Percentiles rank a stretch among this genome's conserved stretches.
Evolutionary conservation across 92 coral and sea anemone species (phyloP).

Genomic region (Anthopleura xanthogrammica): DNA sequence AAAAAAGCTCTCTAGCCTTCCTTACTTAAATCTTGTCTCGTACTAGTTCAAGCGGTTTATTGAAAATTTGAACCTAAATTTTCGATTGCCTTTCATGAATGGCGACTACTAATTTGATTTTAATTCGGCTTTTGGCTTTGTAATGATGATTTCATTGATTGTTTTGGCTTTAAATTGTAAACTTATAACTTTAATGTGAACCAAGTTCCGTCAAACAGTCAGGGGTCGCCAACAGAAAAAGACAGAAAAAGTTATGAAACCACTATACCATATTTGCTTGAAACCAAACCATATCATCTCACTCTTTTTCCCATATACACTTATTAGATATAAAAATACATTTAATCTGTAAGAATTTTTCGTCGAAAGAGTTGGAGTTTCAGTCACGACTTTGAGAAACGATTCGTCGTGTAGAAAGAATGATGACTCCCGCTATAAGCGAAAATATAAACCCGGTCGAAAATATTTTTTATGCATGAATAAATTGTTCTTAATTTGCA

Average conservation of each 20-base stretch:
- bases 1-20: neutral
- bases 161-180: neutral
- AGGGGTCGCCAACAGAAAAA: neutral
- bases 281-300: neutral
- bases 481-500: conserved; percentile 45
- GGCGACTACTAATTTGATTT: neutral
- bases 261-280: neutral
- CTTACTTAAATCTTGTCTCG: neutral
- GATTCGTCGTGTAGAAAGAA: neutral
- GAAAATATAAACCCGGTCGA: neutral
- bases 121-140: conserved; percentile 1
- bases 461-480: neutral
- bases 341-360: neutral
- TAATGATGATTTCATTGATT: neutral
- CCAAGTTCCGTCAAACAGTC: neutral
- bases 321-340: neutral
- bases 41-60: neutral
- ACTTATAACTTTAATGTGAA: neutral
- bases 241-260: neutral
- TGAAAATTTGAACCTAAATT: neutral
- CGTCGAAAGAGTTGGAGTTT: neutral
- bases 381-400: neutral
- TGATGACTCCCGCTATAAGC: neutral
- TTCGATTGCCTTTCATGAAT: neutral
- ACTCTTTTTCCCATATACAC: neutral